Evolutionary conservation across 2,113 vertebrate species (phyloP), one percentile per base, ranked within the genome.

Genomic region (Python bivittatus): DNA sequence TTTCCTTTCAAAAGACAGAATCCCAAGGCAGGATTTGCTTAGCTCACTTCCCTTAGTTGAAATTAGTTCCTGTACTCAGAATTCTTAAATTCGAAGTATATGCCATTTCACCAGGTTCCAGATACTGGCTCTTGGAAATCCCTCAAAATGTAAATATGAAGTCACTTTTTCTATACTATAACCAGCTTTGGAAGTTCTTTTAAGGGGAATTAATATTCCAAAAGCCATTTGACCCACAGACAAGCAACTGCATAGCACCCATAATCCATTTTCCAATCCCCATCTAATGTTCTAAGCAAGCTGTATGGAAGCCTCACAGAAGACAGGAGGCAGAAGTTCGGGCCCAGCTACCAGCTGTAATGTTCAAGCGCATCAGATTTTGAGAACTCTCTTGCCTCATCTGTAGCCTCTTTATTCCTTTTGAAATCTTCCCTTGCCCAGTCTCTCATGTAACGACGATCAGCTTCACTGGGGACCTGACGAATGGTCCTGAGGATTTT

Each of bases 351-450:
- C n/a, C 10, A 54, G 11, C 0, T 0, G 23, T 15, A 0, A 0
- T 57, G 1, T 38, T 20, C 38, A 83, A 17, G 54, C 22, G 4
- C 42, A 8, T 20, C 52, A 88, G 8, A 29, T 86, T 86, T 1
- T 0, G 15, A 6, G 1, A 83, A 27, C 48, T 1, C 0, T 72
- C 94, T 96, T 93, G 99, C 99, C 98, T 98, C 98, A 33, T 99
- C 96, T 0, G 98, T 98, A 25, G 97, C 98, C 1, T 79, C 96
- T 92, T 98, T 99, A 61, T 99, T 99, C 92, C 98, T 98, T 96
- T 96, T 97, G 97, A 99, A 99, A 94, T 99, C 99, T 5, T 97
- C 98, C 92, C 98, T 97, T 29, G 98, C 98, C 99, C 99, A 99
- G 61, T 98, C 97, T 92, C 93, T 95, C 17, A 99, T 94, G 64